Base-by-base conservation (phyloP, 1,140 invertebrate genomes). In the Chrysopa pallens region DNA sequence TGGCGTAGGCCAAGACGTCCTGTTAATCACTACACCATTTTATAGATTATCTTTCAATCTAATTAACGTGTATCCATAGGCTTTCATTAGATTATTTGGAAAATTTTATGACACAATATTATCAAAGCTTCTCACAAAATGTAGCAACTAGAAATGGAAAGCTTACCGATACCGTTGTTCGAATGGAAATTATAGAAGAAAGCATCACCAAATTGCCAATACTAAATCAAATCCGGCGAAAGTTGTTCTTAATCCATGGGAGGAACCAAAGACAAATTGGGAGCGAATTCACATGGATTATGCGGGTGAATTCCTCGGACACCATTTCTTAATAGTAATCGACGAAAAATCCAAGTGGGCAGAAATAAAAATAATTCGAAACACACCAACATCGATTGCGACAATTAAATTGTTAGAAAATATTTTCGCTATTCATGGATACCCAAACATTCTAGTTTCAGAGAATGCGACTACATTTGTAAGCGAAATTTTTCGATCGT, bases 381-480 rank as follows among this genome's bases (percentile, higher is more conserved):
- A 23, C 29, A 41, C 44, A 6, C 46, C 49, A 40, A 29, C 38
- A 40, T 40, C 49, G 13, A 8, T 9, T 15, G 43, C 45, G 39
- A 52, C 45, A 15, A 52, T 52, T 29, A 14, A 42, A 40, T 36
- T 48, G 8, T 37, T 48, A 8, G 11, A 48, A 39, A 33, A 48
- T 43, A 39, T 52, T 31, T 59, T 56, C 50, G 35, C 48, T 14
- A 46, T 36, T 29, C 50, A 50, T 38, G 53, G 53, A 29, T 49
- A 55, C 29, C 51, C 54, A 33, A 45, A 44, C 29, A 12, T 23
- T 23, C n/a, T 56, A 23, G 45, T 57, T 8, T 44, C 38, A 40
- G 57, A 63, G 43, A 56, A 59, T 47, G 51, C 49, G 7, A 48
- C 56, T 27, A 60, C 57, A 43, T 52, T 53, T 42, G 44, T 12